Conservation (phyloP, 2,797 vertebrate species). For the Molossus alvarezi region DNA sequence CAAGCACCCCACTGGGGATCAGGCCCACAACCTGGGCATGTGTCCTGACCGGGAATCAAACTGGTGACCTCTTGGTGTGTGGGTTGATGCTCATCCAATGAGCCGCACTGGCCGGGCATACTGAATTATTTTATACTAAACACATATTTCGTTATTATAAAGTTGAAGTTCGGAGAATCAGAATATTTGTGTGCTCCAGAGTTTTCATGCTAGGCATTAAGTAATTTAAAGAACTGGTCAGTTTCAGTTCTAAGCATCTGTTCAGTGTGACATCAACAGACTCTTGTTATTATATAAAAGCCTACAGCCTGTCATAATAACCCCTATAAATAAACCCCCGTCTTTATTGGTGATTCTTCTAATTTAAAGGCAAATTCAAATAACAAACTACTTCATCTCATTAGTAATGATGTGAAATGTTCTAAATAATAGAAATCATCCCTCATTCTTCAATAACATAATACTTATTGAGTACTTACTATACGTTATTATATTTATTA, state of each 20-base stretch:
- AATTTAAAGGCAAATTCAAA: conserved; percentile 46
- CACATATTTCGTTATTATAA: conserved; percentile 6
- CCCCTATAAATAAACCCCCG: conserved; percentile 9
- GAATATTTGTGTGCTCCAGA: conserved; percentile 27
- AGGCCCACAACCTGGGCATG: too few relatives aligned
- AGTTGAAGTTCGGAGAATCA: conserved; percentile 63
- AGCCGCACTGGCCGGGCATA: not conserved
- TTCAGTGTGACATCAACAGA: not conserved
- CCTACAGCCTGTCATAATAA: not conserved
- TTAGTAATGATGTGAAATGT: not conserved
- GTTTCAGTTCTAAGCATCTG: conserved; percentile 9
- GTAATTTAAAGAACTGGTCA: conserved; percentile 60
- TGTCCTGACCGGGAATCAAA: too few relatives aligned
- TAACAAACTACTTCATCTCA: not conserved
- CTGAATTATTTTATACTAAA: conserved; percentile 45
- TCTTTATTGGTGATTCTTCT: conserved; percentile 9
- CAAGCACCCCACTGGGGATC: too few relatives aligned
- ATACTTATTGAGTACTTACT: conserved; percentile 19
- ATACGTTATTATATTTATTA: not conserved
- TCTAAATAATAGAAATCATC: conserved; percentile 45
- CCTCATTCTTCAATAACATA: not conserved
- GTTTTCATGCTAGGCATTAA: conserved; percentile 63
- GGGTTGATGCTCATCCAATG: too few relatives aligned
- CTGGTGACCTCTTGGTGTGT: too few relatives aligned
- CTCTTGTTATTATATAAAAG: conserved; percentile 23